phyloP scores from a whole-genome alignment of 2,888 invertebrate genomes.

The Melinaea marsaeus region DNA sequence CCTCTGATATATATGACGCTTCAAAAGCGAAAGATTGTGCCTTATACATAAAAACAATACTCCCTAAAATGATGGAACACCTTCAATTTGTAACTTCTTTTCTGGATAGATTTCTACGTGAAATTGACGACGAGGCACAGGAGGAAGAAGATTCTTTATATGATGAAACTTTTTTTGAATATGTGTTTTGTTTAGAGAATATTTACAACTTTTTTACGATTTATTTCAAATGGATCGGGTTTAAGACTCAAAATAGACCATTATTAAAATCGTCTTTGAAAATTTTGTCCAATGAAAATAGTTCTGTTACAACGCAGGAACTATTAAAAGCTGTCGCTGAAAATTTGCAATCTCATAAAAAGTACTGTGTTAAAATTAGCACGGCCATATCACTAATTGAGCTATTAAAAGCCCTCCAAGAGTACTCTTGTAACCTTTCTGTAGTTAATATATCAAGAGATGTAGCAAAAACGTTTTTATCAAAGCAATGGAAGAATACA shows the following conservation, averaged over 20 bases:
- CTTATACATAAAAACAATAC: slow-evolving; percentile 45
- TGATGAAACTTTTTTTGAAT: slow-evolving; percentile 46
- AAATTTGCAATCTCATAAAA: slow-evolving; percentile 65
- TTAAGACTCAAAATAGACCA: slow-evolving; percentile 65
- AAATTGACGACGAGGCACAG: slow-evolving; percentile 45
- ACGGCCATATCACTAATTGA: slow-evolving; percentile 76
- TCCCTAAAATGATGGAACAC: slow-evolving; percentile 58
- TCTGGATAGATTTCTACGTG: slow-evolving; percentile 45
- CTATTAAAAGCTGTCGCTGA: slow-evolving; percentile 54
- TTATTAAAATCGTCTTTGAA: slow-evolving; percentile 61
- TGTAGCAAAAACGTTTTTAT: slow-evolving; percentile 73
- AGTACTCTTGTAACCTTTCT: slow-evolving; percentile 58
- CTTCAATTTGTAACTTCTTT: slow-evolving; percentile 47
- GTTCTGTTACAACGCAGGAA: slow-evolving; percentile 54
- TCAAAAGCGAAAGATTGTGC: slow-evolving; percentile 59
- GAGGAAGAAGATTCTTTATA: slow-evolving; percentile 44
- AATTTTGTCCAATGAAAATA: slow-evolving; percentile 52
- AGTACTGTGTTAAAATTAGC: slow-evolving; percentile 73
- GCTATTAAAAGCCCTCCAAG: slow-evolving; percentile 69
- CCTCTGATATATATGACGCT: slow-evolving; percentile 46
- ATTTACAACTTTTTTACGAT: slow-evolving; percentile 76
- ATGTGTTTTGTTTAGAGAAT: slow-evolving; percentile 71
- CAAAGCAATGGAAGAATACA: slow-evolving; percentile 82
- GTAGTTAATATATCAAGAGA: slow-evolving; percentile 65
- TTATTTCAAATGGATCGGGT: slow-evolving; percentile 81